A percentile compares a stretch with the other conserved stretches of the same genome.
Evolutionary conservation across 1,140 invertebrate species (phyloP).

Genomic region (Gonioctena quinquepunctata): DNA sequence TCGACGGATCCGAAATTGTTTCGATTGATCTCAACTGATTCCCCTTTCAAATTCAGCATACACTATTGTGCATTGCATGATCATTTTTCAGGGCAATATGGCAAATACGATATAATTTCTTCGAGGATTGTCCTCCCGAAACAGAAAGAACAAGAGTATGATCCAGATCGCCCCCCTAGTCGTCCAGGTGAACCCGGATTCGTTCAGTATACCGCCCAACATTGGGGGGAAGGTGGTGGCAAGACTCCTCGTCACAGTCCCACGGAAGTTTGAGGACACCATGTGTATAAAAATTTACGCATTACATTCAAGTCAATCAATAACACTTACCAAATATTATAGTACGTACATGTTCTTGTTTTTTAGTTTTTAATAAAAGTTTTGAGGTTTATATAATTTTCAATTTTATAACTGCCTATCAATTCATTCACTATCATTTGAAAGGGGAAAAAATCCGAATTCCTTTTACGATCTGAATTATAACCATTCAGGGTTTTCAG

Average conservation of each 20-base stretch:
- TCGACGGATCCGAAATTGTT: too few species aligned
- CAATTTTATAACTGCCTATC: too few species aligned
- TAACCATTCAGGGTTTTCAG: too few species aligned
- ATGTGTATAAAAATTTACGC: constrained; percentile 9
- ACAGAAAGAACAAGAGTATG: constrained; percentile 40
- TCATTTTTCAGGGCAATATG: constrained; percentile 46
- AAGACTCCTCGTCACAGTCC: constrained; percentile 66
- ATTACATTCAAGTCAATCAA: not conserved
- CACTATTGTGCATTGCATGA: too few species aligned
- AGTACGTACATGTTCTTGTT: not conserved
- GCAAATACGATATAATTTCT: constrained; percentile 45
- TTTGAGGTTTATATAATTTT: too few species aligned
- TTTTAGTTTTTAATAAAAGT: not conserved
- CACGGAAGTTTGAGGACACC: constrained; percentile 56
- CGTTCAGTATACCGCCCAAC: constrained; percentile 68
- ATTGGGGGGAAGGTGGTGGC: constrained; percentile 63
- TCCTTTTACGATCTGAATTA: too few species aligned
- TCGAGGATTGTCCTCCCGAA: constrained; percentile 38
- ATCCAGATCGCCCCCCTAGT: constrained; percentile 57
- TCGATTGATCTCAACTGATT: too few species aligned
- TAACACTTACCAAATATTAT: not conserved
- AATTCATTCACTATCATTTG: too few species aligned
- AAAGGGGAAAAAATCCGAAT: too few species aligned
- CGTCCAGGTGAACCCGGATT: constrained; percentile 70
- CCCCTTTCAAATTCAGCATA: too few species aligned